Evolutionary conservation across 2,113 vertebrate genomes (phyloP).

Genomic region (Prinia subflava): DNA sequence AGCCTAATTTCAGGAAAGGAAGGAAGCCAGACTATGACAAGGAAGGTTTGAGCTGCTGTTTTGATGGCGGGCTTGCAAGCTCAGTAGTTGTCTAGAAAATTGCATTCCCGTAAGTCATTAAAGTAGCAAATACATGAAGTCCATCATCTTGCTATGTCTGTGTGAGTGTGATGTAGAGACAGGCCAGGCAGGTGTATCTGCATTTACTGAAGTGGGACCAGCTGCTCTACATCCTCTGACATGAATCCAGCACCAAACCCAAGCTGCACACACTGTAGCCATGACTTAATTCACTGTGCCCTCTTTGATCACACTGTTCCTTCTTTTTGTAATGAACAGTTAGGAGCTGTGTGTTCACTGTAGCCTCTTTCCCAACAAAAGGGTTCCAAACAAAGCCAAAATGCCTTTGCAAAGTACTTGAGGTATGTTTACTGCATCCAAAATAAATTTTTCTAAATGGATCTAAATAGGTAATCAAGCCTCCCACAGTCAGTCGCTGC

Average conservation of each 20-base stretch:
- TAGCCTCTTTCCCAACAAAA: background rate
- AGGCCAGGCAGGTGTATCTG: background rate
- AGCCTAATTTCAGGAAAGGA: background rate
- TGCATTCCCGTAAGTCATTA: background rate
- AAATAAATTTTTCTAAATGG: background rate
- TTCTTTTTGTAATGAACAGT: background rate
- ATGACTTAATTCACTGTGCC: background rate
- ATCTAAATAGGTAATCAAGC: background rate
- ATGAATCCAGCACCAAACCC: background rate
- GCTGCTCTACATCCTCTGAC: background rate
- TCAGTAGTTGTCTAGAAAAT: background rate
- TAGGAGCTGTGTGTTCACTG: background rate
- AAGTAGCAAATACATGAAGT: background rate
- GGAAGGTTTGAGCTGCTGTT: background rate
- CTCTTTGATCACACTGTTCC: background rate
- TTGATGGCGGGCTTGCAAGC: background rate
- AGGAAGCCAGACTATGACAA: background rate
- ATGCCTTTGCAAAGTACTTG: background rate
- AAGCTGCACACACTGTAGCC: background rate
- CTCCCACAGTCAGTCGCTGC: fast-evolving
- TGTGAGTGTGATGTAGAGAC: background rate
- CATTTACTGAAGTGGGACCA: background rate
- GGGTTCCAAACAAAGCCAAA: background rate
- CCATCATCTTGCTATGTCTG: background rate
- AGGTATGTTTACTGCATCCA: background rate